Percentiles rank a stretch among this genome's conserved stretches.
Evolutionary conservation across 2,113 vertebrate genomes (phyloP).

Genomic region (Odobenus rosmarus): DNA sequence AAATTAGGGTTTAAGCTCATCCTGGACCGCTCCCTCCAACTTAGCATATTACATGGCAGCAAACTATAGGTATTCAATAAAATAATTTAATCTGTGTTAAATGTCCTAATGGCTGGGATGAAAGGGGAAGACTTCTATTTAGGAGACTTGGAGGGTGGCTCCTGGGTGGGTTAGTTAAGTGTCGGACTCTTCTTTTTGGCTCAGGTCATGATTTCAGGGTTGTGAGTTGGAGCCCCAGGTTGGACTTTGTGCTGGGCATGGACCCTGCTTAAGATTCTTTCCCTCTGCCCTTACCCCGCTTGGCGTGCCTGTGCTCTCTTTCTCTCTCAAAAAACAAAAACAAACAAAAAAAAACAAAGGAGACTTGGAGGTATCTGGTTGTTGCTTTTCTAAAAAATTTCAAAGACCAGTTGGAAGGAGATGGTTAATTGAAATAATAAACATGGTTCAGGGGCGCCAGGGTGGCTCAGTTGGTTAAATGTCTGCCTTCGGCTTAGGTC

Average conservation of each 20-base stretch:
- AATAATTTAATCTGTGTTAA: neutral
- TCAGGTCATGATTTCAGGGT: neutral
- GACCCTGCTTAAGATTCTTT: neutral
- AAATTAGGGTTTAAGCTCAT: neutral
- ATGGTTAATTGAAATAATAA: constrained; percentile 35
- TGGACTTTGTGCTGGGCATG: neutral
- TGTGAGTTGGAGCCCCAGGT: neutral
- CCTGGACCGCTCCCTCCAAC: neutral
- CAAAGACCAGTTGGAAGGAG: constrained; percentile 30
- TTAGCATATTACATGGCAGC: neutral
- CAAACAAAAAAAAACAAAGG: neutral
- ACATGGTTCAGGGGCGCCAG: neutral
- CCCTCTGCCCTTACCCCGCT: neutral
- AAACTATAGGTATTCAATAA: neutral
- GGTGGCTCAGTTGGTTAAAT: too few relatives aligned
- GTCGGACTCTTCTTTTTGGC: neutral
- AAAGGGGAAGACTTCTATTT: neutral
- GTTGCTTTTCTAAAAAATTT: constrained; percentile 15
- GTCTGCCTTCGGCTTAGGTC: too few relatives aligned
- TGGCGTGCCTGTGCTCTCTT: neutral
- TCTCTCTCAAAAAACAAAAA: neutral
- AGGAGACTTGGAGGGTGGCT: neutral
- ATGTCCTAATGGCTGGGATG: neutral
- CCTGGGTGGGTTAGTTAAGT: neutral
- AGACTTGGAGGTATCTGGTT: neutral